phyloP scores from a whole-genome alignment of 2,797 vertebrate genomes.

The Danionella dracula region DNA sequence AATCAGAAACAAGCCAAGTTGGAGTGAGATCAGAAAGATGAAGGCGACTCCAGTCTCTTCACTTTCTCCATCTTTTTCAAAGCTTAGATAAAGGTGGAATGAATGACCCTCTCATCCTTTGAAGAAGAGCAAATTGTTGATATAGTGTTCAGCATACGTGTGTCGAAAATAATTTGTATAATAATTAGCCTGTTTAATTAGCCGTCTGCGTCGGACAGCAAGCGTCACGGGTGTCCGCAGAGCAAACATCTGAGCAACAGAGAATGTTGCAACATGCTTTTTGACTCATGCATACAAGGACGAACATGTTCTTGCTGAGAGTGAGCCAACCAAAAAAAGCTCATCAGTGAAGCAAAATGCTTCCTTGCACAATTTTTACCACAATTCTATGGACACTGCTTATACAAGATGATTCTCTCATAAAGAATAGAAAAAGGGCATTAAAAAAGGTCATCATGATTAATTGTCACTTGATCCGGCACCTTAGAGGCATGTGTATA shows the following conservation, averaged over 20 bases:
- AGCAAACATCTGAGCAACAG: slow-evolving; percentile 46
- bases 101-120: slow-evolving; percentile 20
- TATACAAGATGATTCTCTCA: slow-evolving; percentile 5
- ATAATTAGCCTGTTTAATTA: slow-evolving; percentile 48
- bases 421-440: too few species aligned
- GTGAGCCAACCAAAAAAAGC: slow-evolving; percentile 24
- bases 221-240: slow-evolving; percentile 27
- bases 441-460: too few species aligned
- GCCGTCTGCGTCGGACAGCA: slow-evolving; percentile 36
- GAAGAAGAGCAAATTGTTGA: slow-evolving; percentile 1
- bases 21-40: slow-evolving; percentile 53
- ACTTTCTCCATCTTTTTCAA: background rate
- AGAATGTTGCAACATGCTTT: background rate
- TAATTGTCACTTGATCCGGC: too few species aligned
- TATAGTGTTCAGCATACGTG: slow-evolving; percentile 14
- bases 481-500: too few species aligned
- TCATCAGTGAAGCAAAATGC: slow-evolving; percentile 43
- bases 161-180: slow-evolving; percentile 17
- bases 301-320: slow-evolving; percentile 17
- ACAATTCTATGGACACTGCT: slow-evolving; percentile 11
- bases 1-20: slow-evolving; percentile 59
- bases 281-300: slow-evolving; percentile 17
- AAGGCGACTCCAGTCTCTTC: slow-evolving; percentile 49
- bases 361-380: slow-evolving; percentile 18
- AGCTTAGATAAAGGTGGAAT: slow-evolving; percentile 28